A percentile compares a stretch with the other conserved stretches of the same genome.
These are phyloP conservation scores for Willisornis vidua DNA, from an alignment of 2,113 vertebrate genomes.

Conservation along the genomic window DNA sequence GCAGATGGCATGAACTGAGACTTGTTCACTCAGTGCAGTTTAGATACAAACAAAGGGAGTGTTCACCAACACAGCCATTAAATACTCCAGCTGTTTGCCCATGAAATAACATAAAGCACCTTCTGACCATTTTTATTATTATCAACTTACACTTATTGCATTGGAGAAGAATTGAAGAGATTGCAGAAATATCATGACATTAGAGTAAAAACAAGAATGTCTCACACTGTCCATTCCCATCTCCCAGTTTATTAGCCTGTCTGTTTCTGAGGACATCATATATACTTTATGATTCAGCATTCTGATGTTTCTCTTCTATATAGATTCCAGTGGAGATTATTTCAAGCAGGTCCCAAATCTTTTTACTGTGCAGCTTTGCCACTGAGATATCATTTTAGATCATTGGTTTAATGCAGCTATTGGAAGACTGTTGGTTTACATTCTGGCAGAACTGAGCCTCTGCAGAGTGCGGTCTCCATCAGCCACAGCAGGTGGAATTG, in stretches of 20 bases:
- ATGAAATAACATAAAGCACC: neutral
- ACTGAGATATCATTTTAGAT: neutral
- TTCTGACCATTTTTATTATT: neutral
- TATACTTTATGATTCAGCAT: neutral
- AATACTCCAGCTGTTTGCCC: neutral
- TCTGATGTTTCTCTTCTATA: neutral
- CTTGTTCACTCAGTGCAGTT: neutral
- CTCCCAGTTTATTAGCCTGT: neutral
- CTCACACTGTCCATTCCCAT: neutral
- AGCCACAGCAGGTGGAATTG: neutral
- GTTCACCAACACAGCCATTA: neutral
- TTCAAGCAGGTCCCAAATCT: neutral
- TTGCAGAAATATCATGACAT: neutral
- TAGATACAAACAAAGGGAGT: neutral
- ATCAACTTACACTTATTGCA: neutral
- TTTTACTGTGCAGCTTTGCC: neutral
- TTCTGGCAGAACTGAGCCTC: neutral
- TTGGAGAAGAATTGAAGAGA: neutral
- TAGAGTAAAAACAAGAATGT: neutral
- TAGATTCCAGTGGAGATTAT: rapidly evolving
- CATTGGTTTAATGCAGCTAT: neutral
- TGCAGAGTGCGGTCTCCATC: neutral
- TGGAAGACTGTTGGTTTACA: neutral
- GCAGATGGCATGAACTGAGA: neutral
- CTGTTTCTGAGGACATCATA: neutral